Percentiles rank a stretch among this genome's conserved stretches.
These are phyloP conservation scores for Eilema depressum DNA, from an alignment of 2,888 invertebrate genomes.

Conservation along the genomic window DNA sequence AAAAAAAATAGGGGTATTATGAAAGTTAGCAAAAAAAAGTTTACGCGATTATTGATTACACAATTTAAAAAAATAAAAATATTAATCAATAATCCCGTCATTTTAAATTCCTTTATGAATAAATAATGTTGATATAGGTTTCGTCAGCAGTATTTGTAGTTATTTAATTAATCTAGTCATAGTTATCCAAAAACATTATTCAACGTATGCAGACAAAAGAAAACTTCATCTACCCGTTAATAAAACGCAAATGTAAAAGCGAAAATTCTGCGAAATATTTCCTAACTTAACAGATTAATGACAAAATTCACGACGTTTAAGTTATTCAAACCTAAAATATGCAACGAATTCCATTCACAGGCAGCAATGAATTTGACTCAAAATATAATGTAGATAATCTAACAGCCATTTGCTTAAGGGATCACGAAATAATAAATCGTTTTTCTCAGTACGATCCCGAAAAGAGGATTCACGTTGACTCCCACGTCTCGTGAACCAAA, in stretches of 20 bases:
- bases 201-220: slow-evolving; percentile 1
- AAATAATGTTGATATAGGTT: not conserved
- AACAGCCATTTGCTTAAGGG: slow-evolving; percentile 39
- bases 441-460: slow-evolving; percentile 43
- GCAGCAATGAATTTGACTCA: slow-evolving; percentile 22
- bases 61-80: too few relatives aligned
- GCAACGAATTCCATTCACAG: slow-evolving; percentile 21
- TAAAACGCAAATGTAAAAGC: slow-evolving; percentile 5
- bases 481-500: slow-evolving; percentile 27
- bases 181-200: not conserved
- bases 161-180: not conserved
- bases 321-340: slow-evolving; percentile 19
- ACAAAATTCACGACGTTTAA: slow-evolving; percentile 7
- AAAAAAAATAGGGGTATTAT: too few relatives aligned
- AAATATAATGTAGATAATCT: slow-evolving; percentile 43
- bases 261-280: not conserved
- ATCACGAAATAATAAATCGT: slow-evolving; percentile 51
- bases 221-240: slow-evolving; percentile 3
- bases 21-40: too few relatives aligned
- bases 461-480: slow-evolving; percentile 43
- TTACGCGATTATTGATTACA: too few relatives aligned
- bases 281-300: slow-evolving; percentile 3
- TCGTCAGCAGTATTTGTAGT: not conserved
- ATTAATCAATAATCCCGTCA: too few relatives aligned
- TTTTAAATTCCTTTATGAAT: not conserved